Evolutionary conservation across 2,797 vertebrate species (phyloP).

Genomic region (Dermochelys coriacea): DNA sequence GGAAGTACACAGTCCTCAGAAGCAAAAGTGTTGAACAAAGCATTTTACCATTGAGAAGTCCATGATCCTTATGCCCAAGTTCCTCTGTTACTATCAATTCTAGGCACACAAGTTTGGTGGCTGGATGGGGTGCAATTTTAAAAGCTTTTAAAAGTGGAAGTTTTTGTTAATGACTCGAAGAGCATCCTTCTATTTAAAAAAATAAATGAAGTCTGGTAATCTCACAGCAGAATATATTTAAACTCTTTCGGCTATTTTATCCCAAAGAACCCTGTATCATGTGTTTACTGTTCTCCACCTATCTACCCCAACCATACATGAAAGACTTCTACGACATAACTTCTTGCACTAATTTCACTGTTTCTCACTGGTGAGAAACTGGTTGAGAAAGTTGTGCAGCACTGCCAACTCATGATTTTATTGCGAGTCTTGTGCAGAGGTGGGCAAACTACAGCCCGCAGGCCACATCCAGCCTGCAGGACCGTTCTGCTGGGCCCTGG

Average conservation of each 20-base stretch:
- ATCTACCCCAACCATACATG: neutral
- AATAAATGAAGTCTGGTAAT: neutral
- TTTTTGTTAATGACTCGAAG: slow-evolving; percentile 7
- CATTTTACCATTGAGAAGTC: neutral
- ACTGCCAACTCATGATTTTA: slow-evolving; percentile 2
- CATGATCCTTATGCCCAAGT: neutral
- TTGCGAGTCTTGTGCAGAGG: neutral
- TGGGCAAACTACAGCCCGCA: too few relatives aligned
- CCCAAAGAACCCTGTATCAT: neutral
- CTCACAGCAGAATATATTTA: neutral
- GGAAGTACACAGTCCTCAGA: neutral
- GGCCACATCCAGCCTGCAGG: too few relatives aligned
- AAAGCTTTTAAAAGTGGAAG: neutral
- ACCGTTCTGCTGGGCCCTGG: too few relatives aligned
- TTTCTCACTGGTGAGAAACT: neutral
- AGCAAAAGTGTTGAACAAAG: neutral
- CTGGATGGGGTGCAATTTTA: neutral
- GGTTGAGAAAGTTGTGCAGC: neutral
- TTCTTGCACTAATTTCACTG: slow-evolving; percentile 25
- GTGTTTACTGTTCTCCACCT: slow-evolving; percentile 23
- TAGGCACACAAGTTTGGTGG: neutral
- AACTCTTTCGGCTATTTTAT: slow-evolving; percentile 6
- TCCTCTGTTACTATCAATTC: neutral
- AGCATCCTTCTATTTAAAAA: neutral
- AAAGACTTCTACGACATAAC: slow-evolving; percentile 26